Evolutionary conservation across 1,140 invertebrate genomes (phyloP).

Genomic region (Belonocnema kinseyi): DNA sequence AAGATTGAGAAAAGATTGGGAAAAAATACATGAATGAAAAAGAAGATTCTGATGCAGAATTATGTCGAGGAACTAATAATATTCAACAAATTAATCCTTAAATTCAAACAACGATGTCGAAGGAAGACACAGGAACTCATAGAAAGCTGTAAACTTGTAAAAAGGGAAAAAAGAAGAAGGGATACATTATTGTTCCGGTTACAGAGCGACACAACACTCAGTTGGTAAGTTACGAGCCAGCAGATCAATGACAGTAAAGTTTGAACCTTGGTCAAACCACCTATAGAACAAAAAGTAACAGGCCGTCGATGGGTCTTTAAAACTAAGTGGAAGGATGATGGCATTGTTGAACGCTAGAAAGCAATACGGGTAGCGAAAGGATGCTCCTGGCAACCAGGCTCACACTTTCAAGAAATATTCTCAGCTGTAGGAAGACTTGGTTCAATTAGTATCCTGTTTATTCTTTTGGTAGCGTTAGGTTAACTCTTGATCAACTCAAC

Average conservation of each 20-base stretch:
- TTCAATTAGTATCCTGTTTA: too few species aligned
- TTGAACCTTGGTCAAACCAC: conserved; percentile 16
- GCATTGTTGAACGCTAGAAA: neutral
- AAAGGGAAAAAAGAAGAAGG: neutral
- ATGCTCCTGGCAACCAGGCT: conserved; percentile 50
- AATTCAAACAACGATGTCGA: neutral
- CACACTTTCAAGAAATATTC: conserved; percentile 57
- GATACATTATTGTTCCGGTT: neutral
- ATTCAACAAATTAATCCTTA: neutral
- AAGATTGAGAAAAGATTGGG: neutral
- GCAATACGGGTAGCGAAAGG: conserved; percentile 60
- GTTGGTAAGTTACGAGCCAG: neutral
- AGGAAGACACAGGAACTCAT: neutral
- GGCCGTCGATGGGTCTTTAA: conserved; percentile 22
- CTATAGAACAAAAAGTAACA: neutral
- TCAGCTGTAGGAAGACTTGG: conserved; percentile 48
- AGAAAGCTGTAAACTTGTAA: neutral
- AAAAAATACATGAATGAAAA: neutral
- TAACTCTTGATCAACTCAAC: too few species aligned
- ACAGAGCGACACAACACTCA: neutral
- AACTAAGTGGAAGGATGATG: neutral
- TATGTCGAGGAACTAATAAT: neutral
- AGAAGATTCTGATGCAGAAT: neutral
- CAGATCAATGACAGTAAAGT: conserved; percentile 26
- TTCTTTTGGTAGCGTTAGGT: too few species aligned